Evolutionary conservation across 2,888 invertebrate species (phyloP).

Genomic region (Synanthedon vespiformis): DNA sequence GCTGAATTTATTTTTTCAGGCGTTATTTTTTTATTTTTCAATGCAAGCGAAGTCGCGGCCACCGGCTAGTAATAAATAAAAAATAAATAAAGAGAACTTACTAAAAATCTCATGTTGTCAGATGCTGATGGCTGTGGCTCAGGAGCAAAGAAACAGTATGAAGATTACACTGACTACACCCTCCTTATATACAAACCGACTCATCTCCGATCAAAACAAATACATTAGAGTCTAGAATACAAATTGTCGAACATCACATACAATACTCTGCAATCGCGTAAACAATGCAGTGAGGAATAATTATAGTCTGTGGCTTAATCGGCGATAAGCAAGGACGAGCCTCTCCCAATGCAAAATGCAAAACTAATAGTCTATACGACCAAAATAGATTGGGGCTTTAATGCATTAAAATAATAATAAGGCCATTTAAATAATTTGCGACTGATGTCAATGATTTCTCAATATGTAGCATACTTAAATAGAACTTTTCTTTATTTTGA

Average conservation of each 20-base stretch:
- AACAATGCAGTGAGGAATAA: neutral
- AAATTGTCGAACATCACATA: neutral
- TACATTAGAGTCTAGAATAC: neutral
- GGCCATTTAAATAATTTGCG: no score
- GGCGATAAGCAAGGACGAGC: neutral
- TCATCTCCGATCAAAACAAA: neutral
- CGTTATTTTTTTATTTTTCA: no score
- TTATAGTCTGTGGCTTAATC: neutral
- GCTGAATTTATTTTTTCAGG: no score
- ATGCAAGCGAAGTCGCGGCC: neutral
- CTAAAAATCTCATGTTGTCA: constrained; percentile 35
- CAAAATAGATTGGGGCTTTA: no score
- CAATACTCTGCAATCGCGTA: neutral
- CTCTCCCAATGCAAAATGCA: neutral
- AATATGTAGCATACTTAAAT: no score
- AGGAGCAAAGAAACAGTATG: constrained; percentile 15
- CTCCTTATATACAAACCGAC: constrained; percentile 26
- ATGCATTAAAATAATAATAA: no score
- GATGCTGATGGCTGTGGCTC: constrained; percentile 7
- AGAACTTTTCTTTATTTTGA: no score
- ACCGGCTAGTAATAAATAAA: neutral
- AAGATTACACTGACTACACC: constrained; percentile 10
- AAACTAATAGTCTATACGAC: neutral
- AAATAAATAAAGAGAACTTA: constrained; percentile 21
- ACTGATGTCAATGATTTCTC: no score